Base-by-base conservation (phyloP, 2,797 vertebrate genomes). In the Manis pentadactyla region DNA sequence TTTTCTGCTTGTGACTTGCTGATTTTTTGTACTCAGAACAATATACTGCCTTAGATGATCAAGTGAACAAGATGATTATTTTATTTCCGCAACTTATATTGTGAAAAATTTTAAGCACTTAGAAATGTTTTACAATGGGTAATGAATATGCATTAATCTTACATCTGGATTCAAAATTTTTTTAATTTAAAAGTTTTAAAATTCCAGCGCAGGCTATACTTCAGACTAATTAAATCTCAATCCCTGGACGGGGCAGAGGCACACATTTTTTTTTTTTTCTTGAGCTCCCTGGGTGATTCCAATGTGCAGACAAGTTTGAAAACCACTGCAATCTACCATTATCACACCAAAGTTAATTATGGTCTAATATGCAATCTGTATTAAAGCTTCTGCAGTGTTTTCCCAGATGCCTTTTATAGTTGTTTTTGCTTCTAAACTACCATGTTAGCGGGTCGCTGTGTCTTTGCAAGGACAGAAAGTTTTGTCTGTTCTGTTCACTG, bases 181-280 rank as follows among this genome's bases (percentile, higher is more conserved):
- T 92, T 97, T 85, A 81, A 91, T 49, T 81, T 51, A 46, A 85
- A 92, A 63, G 37, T 61, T 61, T 79, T 91, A 46, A 73, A 90
- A 78, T 71, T 93, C n/a, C 19, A n/a, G 13, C 18, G 79, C 13
- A 49, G 12, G 11, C 10, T 46, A 90, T 4, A 53, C 11, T 71
- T 37, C n/a, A 85, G 57, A 74, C 55, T 78, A 87, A 73, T 92
- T 69, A 74, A 78, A 29, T 82, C 46, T 85, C 27, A 90, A 13
- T 39, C 7, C 39, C 18, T 25, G 0, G 7, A 17, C 31, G 69
- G 51, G 37, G 75, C 55, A 25, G n/a, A 49, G 19, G 27, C n/a
- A 29, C 15, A 23, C 19, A 14, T 57, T 37, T 23, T 31, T 10
- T 42, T 74, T 46, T 69, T 82, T 29, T 37, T 46, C 77, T 57